Base-by-base conservation (phyloP, 2,113 vertebrate species). In the Amphilophus citrinellus region DNA sequence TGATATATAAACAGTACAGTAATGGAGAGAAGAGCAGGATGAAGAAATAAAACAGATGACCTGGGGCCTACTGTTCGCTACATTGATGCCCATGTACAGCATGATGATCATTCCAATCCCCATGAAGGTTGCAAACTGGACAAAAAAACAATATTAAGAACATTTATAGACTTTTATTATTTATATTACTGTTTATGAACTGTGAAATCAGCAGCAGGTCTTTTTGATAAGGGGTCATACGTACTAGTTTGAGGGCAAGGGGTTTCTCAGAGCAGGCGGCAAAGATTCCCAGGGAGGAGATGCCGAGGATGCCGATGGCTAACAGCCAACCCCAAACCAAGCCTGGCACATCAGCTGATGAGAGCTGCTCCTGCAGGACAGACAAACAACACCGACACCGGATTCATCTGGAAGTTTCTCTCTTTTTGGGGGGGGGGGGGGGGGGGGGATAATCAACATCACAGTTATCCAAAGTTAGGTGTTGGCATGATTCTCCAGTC, bases 71-170 rank as follows among this genome's bases (percentile, higher is more conserved):
- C 0, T 0, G 27, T 91, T 86, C 3, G 42, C 85, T 0, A 86
- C 0, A 1, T 80, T 3, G 10, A 91, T 88, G 32, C 93, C 92
- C 42, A 82, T 83, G 86, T 92, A 92, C 57, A 94, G 9, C 91
- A 92, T 93, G 86, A 93, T 65, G 82, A 94, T 2, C 87, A 92
- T 77, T 15, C 93, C 93, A 1, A 27, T 0, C 2, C 1, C 86
- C 91, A 94, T 93, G 71, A 94, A 89, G 0, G 90, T 91, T 79
- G 93, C 91, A 79, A 94, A 94, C 93, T 94, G 88, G 20, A 61
- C 24, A 84, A 17, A n/a, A n/a, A 37, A 24, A n/a, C 62, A 61
- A 42, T 2, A 15, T 10, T 1, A 10, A 22, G n/a, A 10, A 66
- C 3, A 42, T 9, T 7, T 6, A 47, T 10, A 15, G 6, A 17